Conservation (phyloP, 2,113 vertebrate genomes). For the Excalfactoria chinensis region DNA sequence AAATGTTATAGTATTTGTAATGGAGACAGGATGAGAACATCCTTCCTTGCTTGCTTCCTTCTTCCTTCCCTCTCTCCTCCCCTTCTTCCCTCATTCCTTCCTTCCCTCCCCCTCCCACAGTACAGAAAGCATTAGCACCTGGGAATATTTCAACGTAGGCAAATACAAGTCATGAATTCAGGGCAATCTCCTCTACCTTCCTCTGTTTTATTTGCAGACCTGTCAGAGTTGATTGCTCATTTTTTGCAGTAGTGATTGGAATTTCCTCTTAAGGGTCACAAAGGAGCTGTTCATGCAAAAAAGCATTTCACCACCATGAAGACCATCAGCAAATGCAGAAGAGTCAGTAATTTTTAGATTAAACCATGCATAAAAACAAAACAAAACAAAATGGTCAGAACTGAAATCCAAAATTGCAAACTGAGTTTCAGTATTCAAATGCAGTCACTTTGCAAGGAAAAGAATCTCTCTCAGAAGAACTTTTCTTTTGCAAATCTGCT, state of each 20-base stretch:
- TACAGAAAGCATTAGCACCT: not conserved
- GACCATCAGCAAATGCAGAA: not conserved
- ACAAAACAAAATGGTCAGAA: not conserved
- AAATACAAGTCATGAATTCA: not conserved
- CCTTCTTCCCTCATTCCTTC: not conserved
- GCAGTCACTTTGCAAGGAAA: not conserved
- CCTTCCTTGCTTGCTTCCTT: not conserved
- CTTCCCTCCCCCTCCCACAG: not conserved
- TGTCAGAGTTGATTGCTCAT: slow-evolving; percentile 1
- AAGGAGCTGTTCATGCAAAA: not conserved
- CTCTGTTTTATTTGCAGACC: not conserved
- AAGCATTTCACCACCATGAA: slow-evolving; percentile 1
- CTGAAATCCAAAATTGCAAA: not conserved
- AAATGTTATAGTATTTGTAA: not conserved
- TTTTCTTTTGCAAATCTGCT: slow-evolving; percentile 6
- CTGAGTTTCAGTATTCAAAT: slow-evolving; percentile 14
- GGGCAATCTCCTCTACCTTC: not conserved
- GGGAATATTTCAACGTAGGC: not conserved
- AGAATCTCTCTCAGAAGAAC: slow-evolving; percentile 17
- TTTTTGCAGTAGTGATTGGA: not conserved
- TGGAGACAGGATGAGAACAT: not conserved
- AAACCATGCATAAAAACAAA: not conserved
- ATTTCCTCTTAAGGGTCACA: slow-evolving; percentile 16
- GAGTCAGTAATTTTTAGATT: not conserved
- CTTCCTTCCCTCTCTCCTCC: not conserved